phyloP scores from a whole-genome alignment of 2,797 vertebrate genomes.

The Acrossocheilus wenchowensis region DNA sequence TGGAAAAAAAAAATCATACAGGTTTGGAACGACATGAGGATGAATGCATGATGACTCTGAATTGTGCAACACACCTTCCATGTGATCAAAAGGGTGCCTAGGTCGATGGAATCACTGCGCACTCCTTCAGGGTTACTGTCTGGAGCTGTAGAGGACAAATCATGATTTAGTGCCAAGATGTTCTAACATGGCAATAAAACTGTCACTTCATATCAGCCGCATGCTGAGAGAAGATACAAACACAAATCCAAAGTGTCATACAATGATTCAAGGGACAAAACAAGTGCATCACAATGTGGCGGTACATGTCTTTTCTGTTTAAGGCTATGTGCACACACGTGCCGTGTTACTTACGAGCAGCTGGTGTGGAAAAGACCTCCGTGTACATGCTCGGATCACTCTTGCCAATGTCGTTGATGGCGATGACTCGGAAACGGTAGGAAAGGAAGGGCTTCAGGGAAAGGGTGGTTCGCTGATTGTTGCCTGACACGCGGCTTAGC shows the following conservation, averaged over 20 bases:
- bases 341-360: conserved; percentile 76
- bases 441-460: conserved; percentile 75
- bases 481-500: conserved; percentile 67
- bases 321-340: background rate
- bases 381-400: conserved; percentile 82
- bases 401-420: conserved; percentile 84
- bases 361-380: conserved; percentile 73
- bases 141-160: conserved; percentile 75
- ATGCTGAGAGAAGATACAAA: conserved; percentile 19
- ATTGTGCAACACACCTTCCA: conserved; percentile 81
- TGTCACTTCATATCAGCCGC: conserved; percentile 44
- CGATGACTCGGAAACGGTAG: conserved; percentile 86
- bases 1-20: no score
- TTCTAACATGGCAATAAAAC: conserved; percentile 43
- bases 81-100: conserved; percentile 82
- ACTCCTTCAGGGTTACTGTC: conserved; percentile 85
- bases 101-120: conserved; percentile 82
- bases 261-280: conserved; percentile 29
- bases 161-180: conserved; percentile 5
- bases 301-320: background rate
- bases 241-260: background rate
- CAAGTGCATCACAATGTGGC: conserved; percentile 14
- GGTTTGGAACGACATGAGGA: background rate
- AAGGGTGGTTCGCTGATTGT: conserved; percentile 58
- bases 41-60: conserved; percentile 15